Evolutionary conservation across 2,888 invertebrate species (phyloP).

Genomic region (Seladonia tumulorum): DNA sequence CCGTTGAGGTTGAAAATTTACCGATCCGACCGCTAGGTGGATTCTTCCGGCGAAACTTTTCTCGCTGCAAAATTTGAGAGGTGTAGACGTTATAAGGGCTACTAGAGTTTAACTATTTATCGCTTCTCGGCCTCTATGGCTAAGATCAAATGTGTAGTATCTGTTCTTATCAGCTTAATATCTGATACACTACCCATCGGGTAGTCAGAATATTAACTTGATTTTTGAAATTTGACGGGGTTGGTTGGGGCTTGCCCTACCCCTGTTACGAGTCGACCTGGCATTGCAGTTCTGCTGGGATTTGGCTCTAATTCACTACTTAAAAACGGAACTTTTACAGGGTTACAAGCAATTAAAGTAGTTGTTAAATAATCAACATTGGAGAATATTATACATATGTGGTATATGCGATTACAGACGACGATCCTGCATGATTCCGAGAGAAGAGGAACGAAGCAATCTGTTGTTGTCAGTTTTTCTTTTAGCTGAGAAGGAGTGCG

Average conservation of each 20-base stretch:
- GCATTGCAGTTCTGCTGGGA: no score
- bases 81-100: neutral
- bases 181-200: conserved; percentile 25
- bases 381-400: no score
- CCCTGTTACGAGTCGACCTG: no score
- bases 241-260: neutral
- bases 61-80: neutral
- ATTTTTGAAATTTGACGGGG: conserved; percentile 17
- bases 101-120: neutral
- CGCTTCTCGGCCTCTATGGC: neutral
- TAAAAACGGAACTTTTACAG: no score
- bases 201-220: conserved; percentile 33
- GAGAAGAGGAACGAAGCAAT: no score
- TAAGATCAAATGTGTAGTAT: conserved; percentile 33
- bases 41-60: neutral
- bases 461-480: no score
- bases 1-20: neutral
- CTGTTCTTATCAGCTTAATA: conserved; percentile 51
- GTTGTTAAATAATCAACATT: no score
- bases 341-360: no score
- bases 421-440: no score
- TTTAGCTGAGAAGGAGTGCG: no score
- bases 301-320: no score
- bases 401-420: no score
- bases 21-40: neutral